Base-by-base conservation (phyloP, 2,888 invertebrate genomes). In the Heteromyza rotundicornis region DNA sequence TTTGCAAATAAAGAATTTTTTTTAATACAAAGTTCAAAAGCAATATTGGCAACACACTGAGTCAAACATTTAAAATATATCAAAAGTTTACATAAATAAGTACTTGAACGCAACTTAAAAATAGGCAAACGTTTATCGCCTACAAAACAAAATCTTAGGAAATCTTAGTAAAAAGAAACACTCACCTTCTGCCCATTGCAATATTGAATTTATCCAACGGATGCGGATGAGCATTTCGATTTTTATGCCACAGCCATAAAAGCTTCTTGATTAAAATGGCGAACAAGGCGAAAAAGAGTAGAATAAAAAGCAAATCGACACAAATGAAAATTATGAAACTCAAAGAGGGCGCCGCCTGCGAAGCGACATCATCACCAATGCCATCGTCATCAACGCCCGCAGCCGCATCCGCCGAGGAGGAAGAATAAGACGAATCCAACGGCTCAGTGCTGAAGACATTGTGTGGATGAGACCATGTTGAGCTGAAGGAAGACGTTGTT, bases 251-350 rank as follows among this genome's bases (percentile, higher is more conserved):
- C 67, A 89, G 82, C 71, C 87, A 85, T 66, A 87, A 83, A 68
- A 90, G 80, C 63, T 89, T 85, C 68, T 86, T 85, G 63, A 89
- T 86, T 23, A 91, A 89, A 71, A 89, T 89, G 70, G 88, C 83
- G 66, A 90, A 89, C 58, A 92, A 85, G 57, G 90, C 86, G 49
- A 88, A 82, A 75, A 91, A 91, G 53, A 92, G 86, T 35, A 87
- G 79, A 40, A 89, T 85, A 73, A 92, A 88, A 62, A 92, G 85
- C 27, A 87, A 86, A 68, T 89, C 88, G 61, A 91, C 91, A 56
- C 87, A 88, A 62, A 77, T 66, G 73, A 81, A 82, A 52, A 82
- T 72, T 60, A 81, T 68, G 65, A 81, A 81, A 67, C 70, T 81
- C 54, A 78, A 62, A 35, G 79, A 75, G 14, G 76, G 75, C 60